A percentile compares a stretch with the other conserved stretches of the same genome.
These are phyloP conservation scores for Probaryconus sp. DNA, from an alignment of 1,140 invertebrate genomes.

Conservation along the genomic window DNA sequence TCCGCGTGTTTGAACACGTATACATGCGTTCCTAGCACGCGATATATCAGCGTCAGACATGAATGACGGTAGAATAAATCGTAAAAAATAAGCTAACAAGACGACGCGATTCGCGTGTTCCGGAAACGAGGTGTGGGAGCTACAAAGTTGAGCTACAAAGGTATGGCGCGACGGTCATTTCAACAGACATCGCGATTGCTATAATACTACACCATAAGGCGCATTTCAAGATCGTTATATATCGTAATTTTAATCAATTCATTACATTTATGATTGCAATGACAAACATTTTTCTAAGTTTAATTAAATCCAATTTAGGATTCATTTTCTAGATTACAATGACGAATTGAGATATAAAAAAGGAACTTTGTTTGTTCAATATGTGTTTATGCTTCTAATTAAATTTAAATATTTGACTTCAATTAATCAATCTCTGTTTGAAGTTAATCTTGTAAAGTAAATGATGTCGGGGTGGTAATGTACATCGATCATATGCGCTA, in stretches of 20 bases:
- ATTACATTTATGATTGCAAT: constrained; percentile 8
- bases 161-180: constrained; percentile 24
- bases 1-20: constrained; percentile 1
- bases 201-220: constrained; percentile 14
- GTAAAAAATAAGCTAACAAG: constrained; percentile 38
- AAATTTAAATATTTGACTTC: constrained; percentile 34
- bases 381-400: constrained; percentile 31
- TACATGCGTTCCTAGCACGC: constrained; percentile 14
- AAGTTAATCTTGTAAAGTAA: constrained; percentile 37
- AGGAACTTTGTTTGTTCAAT: no score
- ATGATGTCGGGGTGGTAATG: constrained; percentile 23
- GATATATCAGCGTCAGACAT: constrained; percentile 25
- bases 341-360: no score
- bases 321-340: no score
- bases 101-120: constrained; percentile 34
- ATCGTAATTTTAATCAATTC: constrained; percentile 2
- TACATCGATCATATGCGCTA: constrained; percentile 41
- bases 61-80: constrained; percentile 44
- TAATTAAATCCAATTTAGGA: no score
- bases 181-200: constrained; percentile 1
- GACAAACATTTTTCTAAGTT: no score
- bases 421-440: constrained; percentile 44
- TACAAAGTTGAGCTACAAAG: constrained; percentile 13
- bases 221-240: no score
- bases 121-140: constrained; percentile 13